Conservation (phyloP, 92 coral and sea anemone species). For the Actinostola sp. region DNA sequence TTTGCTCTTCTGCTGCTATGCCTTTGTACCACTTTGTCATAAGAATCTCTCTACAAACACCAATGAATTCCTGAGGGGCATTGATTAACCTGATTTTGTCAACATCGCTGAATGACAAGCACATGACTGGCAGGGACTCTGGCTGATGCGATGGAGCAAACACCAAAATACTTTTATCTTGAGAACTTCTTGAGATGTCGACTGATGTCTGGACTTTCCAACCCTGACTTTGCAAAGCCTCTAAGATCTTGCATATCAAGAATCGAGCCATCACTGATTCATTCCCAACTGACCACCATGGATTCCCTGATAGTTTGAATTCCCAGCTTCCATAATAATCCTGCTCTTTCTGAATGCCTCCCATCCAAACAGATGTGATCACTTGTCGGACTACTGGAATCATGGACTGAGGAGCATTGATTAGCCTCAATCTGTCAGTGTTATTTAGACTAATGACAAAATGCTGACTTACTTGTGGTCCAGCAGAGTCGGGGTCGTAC, state of each 20-base stretch:
- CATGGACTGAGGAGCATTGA: constrained; percentile 44
- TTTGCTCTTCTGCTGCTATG: constrained; percentile 28
- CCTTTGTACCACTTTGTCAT: constrained; percentile 51
- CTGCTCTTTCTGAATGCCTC: constrained; percentile 53
- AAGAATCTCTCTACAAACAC: constrained; percentile 39
- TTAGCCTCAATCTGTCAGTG: constrained; percentile 53
- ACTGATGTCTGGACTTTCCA: constrained; percentile 64
- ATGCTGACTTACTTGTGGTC: constrained; percentile 25
- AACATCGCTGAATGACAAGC: constrained; percentile 48
- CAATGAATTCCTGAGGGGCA: constrained; percentile 48
- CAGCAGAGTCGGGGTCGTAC: constrained; percentile 57
- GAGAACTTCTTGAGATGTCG: constrained; percentile 49
- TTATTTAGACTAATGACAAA: constrained; percentile 59
- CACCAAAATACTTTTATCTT: constrained; percentile 58
- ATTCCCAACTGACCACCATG: constrained; percentile 72
- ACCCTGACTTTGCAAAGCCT: constrained; percentile 67
- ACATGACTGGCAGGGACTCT: constrained; percentile 56
- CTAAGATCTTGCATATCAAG: constrained; percentile 67
- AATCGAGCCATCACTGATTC: constrained; percentile 72
- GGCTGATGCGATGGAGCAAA: constrained; percentile 53
- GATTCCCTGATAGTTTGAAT: constrained; percentile 70
- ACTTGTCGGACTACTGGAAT: constrained; percentile 48
- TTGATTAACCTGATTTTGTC: constrained; percentile 56
- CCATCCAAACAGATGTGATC: constrained; percentile 48
- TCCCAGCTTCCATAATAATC: constrained; percentile 63